Base-by-base conservation (phyloP, 2,797 vertebrate genomes). In the Sardinella longiceps region DNA sequence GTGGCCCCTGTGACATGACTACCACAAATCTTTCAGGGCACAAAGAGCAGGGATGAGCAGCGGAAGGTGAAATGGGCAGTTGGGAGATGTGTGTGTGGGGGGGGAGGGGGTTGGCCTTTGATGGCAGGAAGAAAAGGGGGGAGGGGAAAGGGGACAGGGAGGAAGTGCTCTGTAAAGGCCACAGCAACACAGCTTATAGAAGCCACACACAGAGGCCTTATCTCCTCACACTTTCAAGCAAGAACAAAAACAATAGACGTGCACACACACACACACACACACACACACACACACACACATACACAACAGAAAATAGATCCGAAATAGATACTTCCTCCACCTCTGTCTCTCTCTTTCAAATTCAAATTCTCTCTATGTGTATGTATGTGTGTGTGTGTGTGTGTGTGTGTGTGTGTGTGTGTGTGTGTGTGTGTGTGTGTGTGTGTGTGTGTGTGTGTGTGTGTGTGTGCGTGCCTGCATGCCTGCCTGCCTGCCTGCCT, bases 351-450 rank as follows among this genome's bases (percentile, higher is more conserved):
- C 58, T 25, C 23, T 63, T 5, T n/a, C 58, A 43, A 43, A 43
- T 43, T 43, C 39, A 43, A 43, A 43, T 7, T 30, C 60, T 66
- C 25, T 66, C 25, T 66, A n/a, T 74, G 10, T 48, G 81, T 63
- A 15, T 60, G 37, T 82, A 30, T 74, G 33, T 37, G 58, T 81
- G 39, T 63, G 80, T 84, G 58, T 46, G 2, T 51, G 70, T 45
- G 33, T 39, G 43, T 80, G 80, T 84, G 70, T 63, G 81, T 70
- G 66, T 58, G 82, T 70, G 1, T 50, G 77, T 12, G 28, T 30
- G 60, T 66, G 28, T 14, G 28, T 30, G 60, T 18, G 12, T 33
- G 63, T 37, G 14, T 70, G 2, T 37, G 60, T 66, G 60, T 30
- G n/a, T 66, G 60, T 66, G 60, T 30, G 60, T 7, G 60, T 30